Evolutionary conservation across 2,113 vertebrate species (phyloP).

Genomic region (Erythrocercus mccallii): DNA sequence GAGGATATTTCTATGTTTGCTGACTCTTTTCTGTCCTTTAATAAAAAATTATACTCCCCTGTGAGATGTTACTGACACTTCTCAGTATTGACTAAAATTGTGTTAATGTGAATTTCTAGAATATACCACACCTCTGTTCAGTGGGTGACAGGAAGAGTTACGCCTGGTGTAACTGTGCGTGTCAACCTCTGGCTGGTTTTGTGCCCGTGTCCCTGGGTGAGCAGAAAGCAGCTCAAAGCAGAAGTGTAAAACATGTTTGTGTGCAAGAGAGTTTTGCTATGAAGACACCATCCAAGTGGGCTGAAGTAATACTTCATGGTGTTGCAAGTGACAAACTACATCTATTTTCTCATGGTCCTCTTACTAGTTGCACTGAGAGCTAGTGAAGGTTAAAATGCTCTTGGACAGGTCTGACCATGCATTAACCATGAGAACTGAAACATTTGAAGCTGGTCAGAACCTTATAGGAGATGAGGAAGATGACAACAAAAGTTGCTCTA

Average conservation of each 20-base stretch:
- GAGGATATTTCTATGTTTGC: neutral
- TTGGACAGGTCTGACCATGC: neutral
- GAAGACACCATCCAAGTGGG: neutral
- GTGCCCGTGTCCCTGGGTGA: neutral
- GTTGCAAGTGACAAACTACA: neutral
- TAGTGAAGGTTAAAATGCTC: neutral
- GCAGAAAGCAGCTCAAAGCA: neutral
- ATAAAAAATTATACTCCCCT: neutral
- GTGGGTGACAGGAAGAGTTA: neutral
- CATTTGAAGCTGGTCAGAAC: neutral
- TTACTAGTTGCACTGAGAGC: neutral
- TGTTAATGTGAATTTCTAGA: neutral
- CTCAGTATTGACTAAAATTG: neutral
- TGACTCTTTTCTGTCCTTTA: neutral
- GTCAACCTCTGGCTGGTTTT: neutral
- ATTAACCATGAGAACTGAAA: neutral
- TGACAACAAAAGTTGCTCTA: neutral
- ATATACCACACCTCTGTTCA: neutral
- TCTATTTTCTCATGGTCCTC: neutral
- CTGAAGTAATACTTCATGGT: neutral
- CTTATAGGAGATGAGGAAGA: neutral
- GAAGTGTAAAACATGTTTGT: rapidly evolving
- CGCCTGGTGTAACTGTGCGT: neutral
- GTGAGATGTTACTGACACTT: neutral
- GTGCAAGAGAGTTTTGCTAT: neutral